Evolutionary conservation across 2,113 vertebrate genomes (phyloP), one percentile per base, ranked within the genome.

Genomic region (Poeciliopsis turrubarensis): DNA sequence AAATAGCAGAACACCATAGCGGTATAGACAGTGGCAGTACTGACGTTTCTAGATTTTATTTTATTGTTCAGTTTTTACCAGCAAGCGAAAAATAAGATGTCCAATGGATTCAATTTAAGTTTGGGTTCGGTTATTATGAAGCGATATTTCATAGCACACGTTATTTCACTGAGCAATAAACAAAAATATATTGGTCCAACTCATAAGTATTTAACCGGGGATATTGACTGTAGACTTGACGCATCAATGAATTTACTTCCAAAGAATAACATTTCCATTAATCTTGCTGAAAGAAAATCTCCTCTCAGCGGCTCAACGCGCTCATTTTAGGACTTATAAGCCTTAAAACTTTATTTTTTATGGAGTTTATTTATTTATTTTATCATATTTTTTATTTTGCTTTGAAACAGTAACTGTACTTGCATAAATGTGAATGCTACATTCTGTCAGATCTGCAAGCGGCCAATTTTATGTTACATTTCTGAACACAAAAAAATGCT

Each of bases 401-500:
- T 57, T 25, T 57, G 7, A 57, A 57, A 57, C 51, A 57, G 27
- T 11, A 34, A 19, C 63, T 25, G 14, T 11, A 37, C 5, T 12
- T 37, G 63, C 32, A 65, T 65, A 22, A 26, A 47, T 4, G 32
- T 65, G 4, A 37, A 0, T 51, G 26, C 41, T 73, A 19, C 73
- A 44, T 69, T 34, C 75, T 75, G 39, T 60, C 39, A 65, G 80
- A 60, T 81, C 65, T 78, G 79, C 83, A 68, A 29, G 75, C 67
- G 57, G 83, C 25, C 67, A 60, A 29, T 3, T 63, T 31, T 63
- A 31, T 63, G 37, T 86, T 73, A 73, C 86, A 66, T 88, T 76
- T 88, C 77, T 79, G 70, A 82, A 78, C 82, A 90, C 87, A 92
- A 90, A 89, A 90, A 86, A 82, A 86, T 19, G 37, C 73, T 70